These are phyloP conservation scores for Pangasianodon gigas DNA, from an alignment of 2,113 vertebrate genomes.

Conservation along the genomic window DNA sequence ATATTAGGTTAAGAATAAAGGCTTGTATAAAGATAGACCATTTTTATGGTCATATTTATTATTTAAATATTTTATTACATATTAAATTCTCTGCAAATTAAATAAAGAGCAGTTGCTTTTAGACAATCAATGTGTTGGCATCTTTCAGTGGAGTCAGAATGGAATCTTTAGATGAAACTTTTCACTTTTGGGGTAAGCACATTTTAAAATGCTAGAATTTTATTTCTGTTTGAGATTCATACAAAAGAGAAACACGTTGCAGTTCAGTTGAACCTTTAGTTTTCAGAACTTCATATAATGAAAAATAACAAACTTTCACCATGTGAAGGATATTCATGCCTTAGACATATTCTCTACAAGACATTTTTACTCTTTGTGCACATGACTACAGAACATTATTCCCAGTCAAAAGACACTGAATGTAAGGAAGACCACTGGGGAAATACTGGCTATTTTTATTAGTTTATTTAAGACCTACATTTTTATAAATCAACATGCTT, in stretches of 20 bases:
- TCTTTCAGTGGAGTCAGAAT: background rate
- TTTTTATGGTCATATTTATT: background rate
- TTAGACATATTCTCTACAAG: background rate
- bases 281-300: background rate
- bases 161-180: background rate
- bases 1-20: background rate
- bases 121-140: background rate
- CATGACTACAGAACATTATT: background rate
- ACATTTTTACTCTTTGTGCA: background rate
- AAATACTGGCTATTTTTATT: slow-evolving; percentile 28
- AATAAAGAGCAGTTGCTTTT: background rate
- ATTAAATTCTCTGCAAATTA: background rate
- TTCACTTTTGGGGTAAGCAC: background rate
- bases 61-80: background rate
- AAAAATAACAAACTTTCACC: background rate
- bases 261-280: background rate
- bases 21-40: background rate
- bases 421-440: slow-evolving; percentile 1
- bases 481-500: slow-evolving; percentile 32
- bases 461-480: slow-evolving; percentile 22
- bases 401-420: slow-evolving; percentile 4
- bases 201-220: background rate
- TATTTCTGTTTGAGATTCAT: background rate
- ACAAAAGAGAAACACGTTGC: background rate
- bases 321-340: background rate